A percentile compares a stretch with the other conserved stretches of the same genome.
phyloP scores from a whole-genome alignment of 2,797 vertebrate species.

The Intellagama lesueurii region DNA sequence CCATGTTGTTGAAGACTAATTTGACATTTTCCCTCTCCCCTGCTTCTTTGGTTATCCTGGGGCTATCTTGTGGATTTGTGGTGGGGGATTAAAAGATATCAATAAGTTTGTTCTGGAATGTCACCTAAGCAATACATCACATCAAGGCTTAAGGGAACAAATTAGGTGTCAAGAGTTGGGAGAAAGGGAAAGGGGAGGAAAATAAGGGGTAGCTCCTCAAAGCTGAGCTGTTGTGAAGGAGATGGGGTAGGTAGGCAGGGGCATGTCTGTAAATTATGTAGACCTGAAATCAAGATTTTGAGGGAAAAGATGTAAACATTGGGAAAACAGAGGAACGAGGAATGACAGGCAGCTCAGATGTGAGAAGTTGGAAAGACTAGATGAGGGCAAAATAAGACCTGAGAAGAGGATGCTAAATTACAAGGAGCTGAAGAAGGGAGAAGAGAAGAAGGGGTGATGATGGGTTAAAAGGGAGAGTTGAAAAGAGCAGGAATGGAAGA shows the following conservation, averaged over 20 bases:
- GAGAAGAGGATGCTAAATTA: background rate
- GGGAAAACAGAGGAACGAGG: too few relatives aligned
- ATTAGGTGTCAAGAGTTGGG: too few relatives aligned
- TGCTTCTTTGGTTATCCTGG: too few relatives aligned
- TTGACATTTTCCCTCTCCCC: background rate
- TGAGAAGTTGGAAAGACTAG: background rate
- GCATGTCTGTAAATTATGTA: background rate
- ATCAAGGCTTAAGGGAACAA: background rate
- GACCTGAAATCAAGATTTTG: background rate
- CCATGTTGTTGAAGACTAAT: background rate
- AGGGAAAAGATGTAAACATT: background rate
- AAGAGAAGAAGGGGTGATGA: background rate
- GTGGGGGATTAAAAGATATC: background rate
- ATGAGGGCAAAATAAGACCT: background rate
- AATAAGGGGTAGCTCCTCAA: background rate
- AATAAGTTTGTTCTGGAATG: too few relatives aligned
- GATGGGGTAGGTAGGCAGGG: too few relatives aligned
- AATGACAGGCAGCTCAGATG: background rate
- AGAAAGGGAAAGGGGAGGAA: background rate
- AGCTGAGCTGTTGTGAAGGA: background rate
- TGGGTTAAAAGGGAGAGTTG: too few relatives aligned
- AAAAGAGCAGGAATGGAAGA: background rate
- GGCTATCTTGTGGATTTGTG: background rate
- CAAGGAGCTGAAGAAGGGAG: background rate
- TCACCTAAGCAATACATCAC: background rate